Evolutionary conservation across 2,113 vertebrate species (phyloP).

Genomic region (Butastur rufipennis): DNA sequence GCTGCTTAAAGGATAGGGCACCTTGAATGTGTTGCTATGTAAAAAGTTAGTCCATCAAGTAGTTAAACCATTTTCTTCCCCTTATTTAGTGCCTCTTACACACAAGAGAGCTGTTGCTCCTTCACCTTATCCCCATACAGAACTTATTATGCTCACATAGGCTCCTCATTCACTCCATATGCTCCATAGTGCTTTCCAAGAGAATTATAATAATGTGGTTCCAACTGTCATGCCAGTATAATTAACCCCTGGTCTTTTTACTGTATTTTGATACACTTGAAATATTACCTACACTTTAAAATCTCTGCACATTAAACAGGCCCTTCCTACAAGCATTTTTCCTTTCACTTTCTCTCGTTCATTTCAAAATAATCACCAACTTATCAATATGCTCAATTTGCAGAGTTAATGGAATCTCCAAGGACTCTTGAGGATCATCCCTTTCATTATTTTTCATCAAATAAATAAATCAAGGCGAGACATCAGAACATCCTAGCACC

Average conservation of each 20-base stretch:
- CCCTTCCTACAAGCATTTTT: background rate
- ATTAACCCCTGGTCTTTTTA: constrained; percentile 36
- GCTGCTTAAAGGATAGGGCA: constrained; percentile 2
- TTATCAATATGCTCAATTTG: constrained; percentile 27
- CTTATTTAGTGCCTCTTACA: constrained; percentile 55
- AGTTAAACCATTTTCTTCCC: constrained; percentile 52
- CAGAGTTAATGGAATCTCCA: constrained; percentile 20
- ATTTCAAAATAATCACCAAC: constrained; percentile 16
- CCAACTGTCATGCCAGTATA: constrained; percentile 43
- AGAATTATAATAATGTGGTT: constrained; percentile 64
- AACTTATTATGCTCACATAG: constrained; percentile 55
- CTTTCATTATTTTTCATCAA: constrained; percentile 39
- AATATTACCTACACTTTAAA: constrained; percentile 45
- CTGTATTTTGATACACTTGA: constrained; percentile 50
- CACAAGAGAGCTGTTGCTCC: constrained; percentile 59
- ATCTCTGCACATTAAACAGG: background rate
- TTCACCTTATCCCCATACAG: constrained; percentile 61
- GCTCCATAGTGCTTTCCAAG: constrained; percentile 62
- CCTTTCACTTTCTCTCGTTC: background rate
- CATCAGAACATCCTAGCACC: background rate
- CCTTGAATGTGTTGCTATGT: background rate
- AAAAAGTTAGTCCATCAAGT: constrained; percentile 27
- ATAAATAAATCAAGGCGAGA: constrained; percentile 38
- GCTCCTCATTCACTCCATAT: constrained; percentile 64
- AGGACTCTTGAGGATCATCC: background rate